Conservation (phyloP, 92 coral and sea anemone species). For the Parazoanthus swiftii region DNA sequence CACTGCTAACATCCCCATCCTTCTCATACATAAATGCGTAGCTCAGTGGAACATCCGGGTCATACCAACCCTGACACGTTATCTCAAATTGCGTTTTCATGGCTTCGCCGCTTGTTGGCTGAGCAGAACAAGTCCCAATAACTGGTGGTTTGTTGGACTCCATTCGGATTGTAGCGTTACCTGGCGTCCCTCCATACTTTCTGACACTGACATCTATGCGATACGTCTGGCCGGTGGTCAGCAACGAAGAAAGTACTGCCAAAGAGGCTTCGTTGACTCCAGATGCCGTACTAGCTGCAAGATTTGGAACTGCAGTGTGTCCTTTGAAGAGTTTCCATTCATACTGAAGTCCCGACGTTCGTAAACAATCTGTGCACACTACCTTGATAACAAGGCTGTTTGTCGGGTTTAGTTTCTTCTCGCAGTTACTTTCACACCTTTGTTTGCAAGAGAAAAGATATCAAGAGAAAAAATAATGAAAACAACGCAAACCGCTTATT, state of each 20-base stretch:
- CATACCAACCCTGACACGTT: slow-evolving; percentile 26
- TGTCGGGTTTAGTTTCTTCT: slow-evolving; percentile 17
- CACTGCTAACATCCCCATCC: slow-evolving; percentile 21
- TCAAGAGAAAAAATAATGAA: neutral
- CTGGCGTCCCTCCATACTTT: slow-evolving; percentile 30
- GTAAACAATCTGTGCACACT: slow-evolving; percentile 41
- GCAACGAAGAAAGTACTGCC: neutral
- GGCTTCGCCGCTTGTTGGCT: slow-evolving; percentile 30
- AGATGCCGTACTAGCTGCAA: neutral
- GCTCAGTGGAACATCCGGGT: slow-evolving; percentile 32
- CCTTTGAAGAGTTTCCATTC: slow-evolving; percentile 25
- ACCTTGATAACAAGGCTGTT: slow-evolving; percentile 11
- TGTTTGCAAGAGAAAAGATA: neutral
- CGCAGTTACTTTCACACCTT: slow-evolving; percentile 35
- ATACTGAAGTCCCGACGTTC: slow-evolving; percentile 27
- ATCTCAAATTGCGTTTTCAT: slow-evolving; percentile 37
- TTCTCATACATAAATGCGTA: slow-evolving; percentile 33
- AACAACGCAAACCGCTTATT: neutral
- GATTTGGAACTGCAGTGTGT: slow-evolving; percentile 5
- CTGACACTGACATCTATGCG: slow-evolving; percentile 24
- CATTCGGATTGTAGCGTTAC: neutral
- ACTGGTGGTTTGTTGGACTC: slow-evolving; percentile 17
- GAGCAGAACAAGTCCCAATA: slow-evolving; percentile 22
- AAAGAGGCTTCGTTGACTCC: slow-evolving; percentile 11
- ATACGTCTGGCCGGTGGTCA: slow-evolving; percentile 12